Evolutionary conservation across 2,797 vertebrate species (phyloP).

Genomic region (Loriculus beryllinus): DNA sequence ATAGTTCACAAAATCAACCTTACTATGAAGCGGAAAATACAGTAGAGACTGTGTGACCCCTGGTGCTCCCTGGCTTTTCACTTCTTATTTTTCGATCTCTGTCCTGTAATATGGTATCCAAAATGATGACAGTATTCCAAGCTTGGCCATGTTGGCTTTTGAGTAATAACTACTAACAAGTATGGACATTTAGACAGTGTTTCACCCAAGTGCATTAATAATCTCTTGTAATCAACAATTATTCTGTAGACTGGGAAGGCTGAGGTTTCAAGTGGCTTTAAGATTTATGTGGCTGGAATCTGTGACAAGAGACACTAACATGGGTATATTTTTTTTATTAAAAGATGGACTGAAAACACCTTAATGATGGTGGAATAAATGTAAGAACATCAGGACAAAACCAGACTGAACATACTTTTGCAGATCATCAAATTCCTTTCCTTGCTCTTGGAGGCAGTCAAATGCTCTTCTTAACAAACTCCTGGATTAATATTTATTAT

Average conservation of each 20-base stretch:
- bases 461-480: background rate
- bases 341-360: background rate
- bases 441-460: background rate
- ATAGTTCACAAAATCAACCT: background rate
- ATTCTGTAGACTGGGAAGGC: background rate
- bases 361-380: background rate
- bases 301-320: background rate
- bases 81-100: background rate
- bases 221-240: background rate
- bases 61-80: background rate
- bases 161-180: background rate
- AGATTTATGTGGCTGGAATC: background rate
- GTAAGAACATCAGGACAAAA: background rate
- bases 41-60: background rate
- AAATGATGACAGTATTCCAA: background rate
- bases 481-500: background rate
- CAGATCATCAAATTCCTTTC: background rate
- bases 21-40: background rate
- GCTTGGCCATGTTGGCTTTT: background rate
- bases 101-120: background rate
- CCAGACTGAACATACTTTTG: background rate
- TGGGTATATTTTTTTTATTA: background rate
- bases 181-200: fast-evolving
- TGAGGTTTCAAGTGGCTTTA: background rate
- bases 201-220: background rate